phyloP scores from a whole-genome alignment of 2,113 vertebrate genomes.

The Elephas maximus region DNA sequence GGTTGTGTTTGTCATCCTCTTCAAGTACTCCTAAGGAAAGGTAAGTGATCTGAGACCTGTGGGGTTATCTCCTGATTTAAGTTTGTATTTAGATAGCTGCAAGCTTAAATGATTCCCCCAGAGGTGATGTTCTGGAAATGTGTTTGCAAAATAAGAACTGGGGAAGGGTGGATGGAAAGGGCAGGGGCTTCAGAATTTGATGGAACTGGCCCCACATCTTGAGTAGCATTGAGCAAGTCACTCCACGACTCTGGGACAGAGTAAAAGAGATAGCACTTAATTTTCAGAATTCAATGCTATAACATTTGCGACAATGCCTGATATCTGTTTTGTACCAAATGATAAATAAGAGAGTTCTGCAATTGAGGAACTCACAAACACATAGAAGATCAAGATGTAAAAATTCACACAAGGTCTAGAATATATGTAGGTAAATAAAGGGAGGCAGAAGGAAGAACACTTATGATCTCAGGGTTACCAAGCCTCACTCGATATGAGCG shows the following conservation, averaged over 20 bases:
- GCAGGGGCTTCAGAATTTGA: neutral
- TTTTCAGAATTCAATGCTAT: neutral
- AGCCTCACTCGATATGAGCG: neutral
- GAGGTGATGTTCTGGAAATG: neutral
- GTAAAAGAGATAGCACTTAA: neutral
- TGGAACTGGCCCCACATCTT: neutral
- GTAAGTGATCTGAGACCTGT: neutral
- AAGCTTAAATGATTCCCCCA: neutral
- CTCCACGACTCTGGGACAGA: neutral
- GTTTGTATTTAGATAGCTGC: neutral
- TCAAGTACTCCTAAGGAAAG: constrained; percentile 14
- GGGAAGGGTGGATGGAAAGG: neutral
- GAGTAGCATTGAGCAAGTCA: neutral
- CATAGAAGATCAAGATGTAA: neutral
- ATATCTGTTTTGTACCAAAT: neutral
- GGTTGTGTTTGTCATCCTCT: neutral
- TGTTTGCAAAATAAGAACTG: neutral
- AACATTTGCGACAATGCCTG: neutral
- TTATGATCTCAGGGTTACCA: neutral
- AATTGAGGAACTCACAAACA: neutral
- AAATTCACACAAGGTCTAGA: neutral
- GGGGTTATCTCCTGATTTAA: neutral
- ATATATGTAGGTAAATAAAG: too few relatives aligned
- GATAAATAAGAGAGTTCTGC: neutral
- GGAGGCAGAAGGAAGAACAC: neutral